Evolutionary conservation across 2,113 vertebrate genomes (phyloP).

Genomic region (Epinephelus fuscoguttatus): DNA sequence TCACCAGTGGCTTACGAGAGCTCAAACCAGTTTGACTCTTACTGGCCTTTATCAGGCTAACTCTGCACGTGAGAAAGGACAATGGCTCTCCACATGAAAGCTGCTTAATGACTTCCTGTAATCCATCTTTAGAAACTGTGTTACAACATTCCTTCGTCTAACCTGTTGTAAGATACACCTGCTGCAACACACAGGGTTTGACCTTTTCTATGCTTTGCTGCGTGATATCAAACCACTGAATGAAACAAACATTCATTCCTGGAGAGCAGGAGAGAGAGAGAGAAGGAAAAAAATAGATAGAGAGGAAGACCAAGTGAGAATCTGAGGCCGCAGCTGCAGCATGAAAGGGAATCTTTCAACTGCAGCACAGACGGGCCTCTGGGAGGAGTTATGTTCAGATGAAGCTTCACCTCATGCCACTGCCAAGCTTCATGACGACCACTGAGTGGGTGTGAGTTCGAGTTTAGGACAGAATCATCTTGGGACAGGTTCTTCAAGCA

Average conservation of each 20-base stretch:
- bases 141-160: slow-evolving; percentile 33
- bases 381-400: slow-evolving; percentile 39
- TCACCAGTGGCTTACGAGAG: slow-evolving; percentile 55
- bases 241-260: slow-evolving; percentile 34
- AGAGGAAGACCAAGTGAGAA: slow-evolving; percentile 23
- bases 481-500: slow-evolving; percentile 81
- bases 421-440: neutral
- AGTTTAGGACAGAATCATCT: slow-evolving; percentile 73
- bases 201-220: slow-evolving; percentile 31
- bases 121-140: slow-evolving; percentile 27
- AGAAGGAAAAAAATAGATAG: neutral
- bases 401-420: slow-evolving; percentile 38
- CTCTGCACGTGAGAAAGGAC: slow-evolving; percentile 46
- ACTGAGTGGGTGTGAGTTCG: neutral
- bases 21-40: slow-evolving; percentile 69
- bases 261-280: neutral
- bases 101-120: slow-evolving; percentile 59
- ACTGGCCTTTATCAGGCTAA: slow-evolving; percentile 43
- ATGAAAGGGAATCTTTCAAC: slow-evolving; percentile 51
- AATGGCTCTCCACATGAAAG: slow-evolving; percentile 60
- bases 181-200: slow-evolving; percentile 13
- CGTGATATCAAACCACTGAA: slow-evolving; percentile 15
- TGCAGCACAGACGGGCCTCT: slow-evolving; percentile 32
- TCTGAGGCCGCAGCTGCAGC: slow-evolving; percentile 48
- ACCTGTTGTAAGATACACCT: slow-evolving; percentile 45